phyloP scores from a whole-genome alignment of 64 coral and sea anemone genomes.

The Actinia equina region DNA sequence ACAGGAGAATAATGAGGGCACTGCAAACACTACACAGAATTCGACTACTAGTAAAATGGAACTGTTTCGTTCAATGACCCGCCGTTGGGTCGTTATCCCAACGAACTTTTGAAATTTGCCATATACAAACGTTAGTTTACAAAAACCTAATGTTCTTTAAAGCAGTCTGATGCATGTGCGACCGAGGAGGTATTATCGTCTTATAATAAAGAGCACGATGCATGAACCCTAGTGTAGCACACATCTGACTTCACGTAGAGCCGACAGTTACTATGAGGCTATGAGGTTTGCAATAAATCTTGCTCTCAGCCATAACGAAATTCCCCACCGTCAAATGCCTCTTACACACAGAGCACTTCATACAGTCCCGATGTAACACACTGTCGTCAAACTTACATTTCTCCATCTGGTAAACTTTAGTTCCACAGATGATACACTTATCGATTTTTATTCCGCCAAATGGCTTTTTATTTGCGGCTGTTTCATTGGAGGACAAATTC shows the following conservation, averaged over 20 bases:
- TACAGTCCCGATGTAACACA: conserved; percentile 82
- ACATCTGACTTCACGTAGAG: not conserved
- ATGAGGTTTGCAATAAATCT: conserved; percentile 94
- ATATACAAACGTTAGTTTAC: too few relatives aligned
- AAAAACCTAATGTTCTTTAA: too few relatives aligned
- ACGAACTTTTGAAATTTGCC: too few relatives aligned
- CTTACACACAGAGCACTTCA: conserved; percentile 88
- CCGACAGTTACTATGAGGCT: conserved; percentile 17
- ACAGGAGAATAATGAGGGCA: too few relatives aligned
- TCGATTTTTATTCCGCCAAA: conserved; percentile 53
- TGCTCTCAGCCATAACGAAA: conserved; percentile 90
- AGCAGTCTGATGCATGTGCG: too few relatives aligned
- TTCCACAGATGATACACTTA: conserved; percentile 84
- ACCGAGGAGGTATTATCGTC: not conserved
- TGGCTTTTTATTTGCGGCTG: not conserved
- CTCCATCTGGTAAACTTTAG: conserved; percentile 94
- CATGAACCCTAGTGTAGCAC: not conserved
- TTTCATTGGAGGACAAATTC: not conserved
- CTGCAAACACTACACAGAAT: too few relatives aligned
- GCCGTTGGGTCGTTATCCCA: too few relatives aligned
- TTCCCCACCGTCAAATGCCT: conserved; percentile 93
- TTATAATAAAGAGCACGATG: not conserved
- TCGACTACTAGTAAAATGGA: too few relatives aligned
- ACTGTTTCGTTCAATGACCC: too few relatives aligned
- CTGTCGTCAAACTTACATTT: conserved; percentile 92